Evolutionary conservation across 2,113 vertebrate species (phyloP), one percentile per base, ranked within the genome.

Genomic region (Orthonyx spaldingii): DNA sequence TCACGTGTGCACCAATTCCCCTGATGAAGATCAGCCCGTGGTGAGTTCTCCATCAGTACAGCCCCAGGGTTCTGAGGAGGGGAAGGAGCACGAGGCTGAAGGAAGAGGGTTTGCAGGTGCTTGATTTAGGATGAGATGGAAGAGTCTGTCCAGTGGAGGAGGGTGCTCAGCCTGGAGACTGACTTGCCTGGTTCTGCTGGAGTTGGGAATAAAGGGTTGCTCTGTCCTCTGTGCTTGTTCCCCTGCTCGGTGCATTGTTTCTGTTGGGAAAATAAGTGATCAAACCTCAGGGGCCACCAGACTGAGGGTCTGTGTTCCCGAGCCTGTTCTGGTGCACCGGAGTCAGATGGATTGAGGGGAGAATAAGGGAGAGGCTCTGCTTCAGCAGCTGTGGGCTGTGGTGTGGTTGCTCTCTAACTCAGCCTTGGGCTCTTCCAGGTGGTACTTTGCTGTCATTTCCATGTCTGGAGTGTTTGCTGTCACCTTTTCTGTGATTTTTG

Each of bases 21-120:
- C 98, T 99, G 80, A 99, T 99, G 99, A 99, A 98, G 98, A 99
- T 99, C 97, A 99, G 98, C 93, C 99, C 99, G 0, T 99, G 99
- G 99, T 99, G 95, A 98, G 98, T 93, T 66, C 47, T 14, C 41
- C 21, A 50, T 19, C 78, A 33, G 42, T 10, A 8, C 26, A 84
- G 47, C 24, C 2, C 2, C 5, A 6, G n/a, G 28, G 24, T 9
- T 65, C 77, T 42, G 59, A 60, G 56, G 41, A 87, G 71, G 39
- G 46, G 60, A 27, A 7, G 7, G 24, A 52, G 37, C 2, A 17
- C 0, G 4, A 55, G 77, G 32, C 46, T 46, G 65, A 37, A 3
- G 2, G 0, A 16, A 17, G 41, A 37, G n/a, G 16, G 26, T 63
- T 66, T 55, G 63, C 2, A 4, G 32, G 26, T 65, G 57, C n/a